Evolutionary conservation across 2,888 invertebrate genomes (phyloP), one percentile per base, ranked within the genome.

Genomic region (Lithophane leautieri): DNA sequence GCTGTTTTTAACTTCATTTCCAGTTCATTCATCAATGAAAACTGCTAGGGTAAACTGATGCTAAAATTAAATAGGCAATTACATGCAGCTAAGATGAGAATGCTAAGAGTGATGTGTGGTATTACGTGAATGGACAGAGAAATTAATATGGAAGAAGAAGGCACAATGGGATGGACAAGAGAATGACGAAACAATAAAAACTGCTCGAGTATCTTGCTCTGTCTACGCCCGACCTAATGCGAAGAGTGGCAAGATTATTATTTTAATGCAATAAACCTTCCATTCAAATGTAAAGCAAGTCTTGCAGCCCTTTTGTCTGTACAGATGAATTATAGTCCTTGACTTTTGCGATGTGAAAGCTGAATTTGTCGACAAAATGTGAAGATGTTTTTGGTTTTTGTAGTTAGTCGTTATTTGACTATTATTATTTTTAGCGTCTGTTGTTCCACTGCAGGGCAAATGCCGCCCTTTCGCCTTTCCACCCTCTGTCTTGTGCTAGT

Each of bases 191-290:
- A 11, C 11, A 63, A 44, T 28, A 4, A 47, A 47, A 65, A 28
- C n/a, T 40, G 34, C 34, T 34, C 11, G 16, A 34, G 7, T 4
- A 0, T n/a, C 11, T 34, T 19, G 67, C 58, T 40, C 12, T 19
- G 58, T 67, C 40, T 58, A 19, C 16, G 58, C 56, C 19, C 0
- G 4, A 7, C 67, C n/a, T 67, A 81, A 81, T 58, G 67, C 73
- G 50, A 82, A 78, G 81, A 87, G 86, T 76, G 73, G 79, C 82
- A 85, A 89, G 91, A 90, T 91, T 92, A 89, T 91, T 92, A 90
- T 92, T 91, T 89, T 92, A 92, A 92, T 91, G 91, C 91, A 89
- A 90, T 92, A 91, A 92, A 90, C 89, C 86, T 70, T 86, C 85
- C 78, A 91, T 92, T 92, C 86, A 90, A 86, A 92, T 92, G 92